A percentile compares a stretch with the other conserved stretches of the same genome.
phyloP scores from a whole-genome alignment of 2,888 invertebrate species.

The Apotomis betuletana region DNA sequence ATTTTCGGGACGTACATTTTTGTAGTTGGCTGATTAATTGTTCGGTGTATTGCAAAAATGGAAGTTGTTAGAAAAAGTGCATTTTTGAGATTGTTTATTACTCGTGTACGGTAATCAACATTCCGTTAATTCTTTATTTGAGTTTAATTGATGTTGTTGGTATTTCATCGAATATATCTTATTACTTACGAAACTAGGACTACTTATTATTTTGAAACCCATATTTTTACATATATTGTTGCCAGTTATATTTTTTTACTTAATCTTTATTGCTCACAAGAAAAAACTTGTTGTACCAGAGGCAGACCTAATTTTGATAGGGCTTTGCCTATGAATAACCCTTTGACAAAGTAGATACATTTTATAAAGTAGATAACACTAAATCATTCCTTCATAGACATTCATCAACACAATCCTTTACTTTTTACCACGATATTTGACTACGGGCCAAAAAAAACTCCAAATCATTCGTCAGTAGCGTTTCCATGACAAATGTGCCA shows the following conservation, averaged over 20 bases:
- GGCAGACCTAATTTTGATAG: too few species aligned
- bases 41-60: conserved; percentile 15
- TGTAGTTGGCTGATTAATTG: conserved; percentile 43
- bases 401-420: conserved; percentile 1
- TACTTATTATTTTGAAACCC: background rate
- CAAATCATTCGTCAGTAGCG: conserved; percentile 54
- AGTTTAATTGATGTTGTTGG: background rate
- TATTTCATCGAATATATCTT: too few species aligned
- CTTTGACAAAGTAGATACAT: background rate
- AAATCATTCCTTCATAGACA: background rate
- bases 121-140: background rate
- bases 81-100: conserved; percentile 2
- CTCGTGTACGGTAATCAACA: conserved; percentile 1
- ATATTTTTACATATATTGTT: background rate
- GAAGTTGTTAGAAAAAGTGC: conserved; percentile 14
- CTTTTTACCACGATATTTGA: conserved; percentile 27
- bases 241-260: too few species aligned
- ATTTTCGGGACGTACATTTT: conserved; percentile 51
- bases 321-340: too few species aligned
- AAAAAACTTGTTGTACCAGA: too few species aligned
- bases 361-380: background rate
- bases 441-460: conserved; percentile 47
- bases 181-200: background rate
- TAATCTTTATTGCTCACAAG: too few species aligned
- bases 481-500: conserved; percentile 69